These are phyloP conservation scores for Ctenochaetus hawaiiensis DNA, from an alignment of 2,797 vertebrate species.

Conservation along the genomic window DNA sequence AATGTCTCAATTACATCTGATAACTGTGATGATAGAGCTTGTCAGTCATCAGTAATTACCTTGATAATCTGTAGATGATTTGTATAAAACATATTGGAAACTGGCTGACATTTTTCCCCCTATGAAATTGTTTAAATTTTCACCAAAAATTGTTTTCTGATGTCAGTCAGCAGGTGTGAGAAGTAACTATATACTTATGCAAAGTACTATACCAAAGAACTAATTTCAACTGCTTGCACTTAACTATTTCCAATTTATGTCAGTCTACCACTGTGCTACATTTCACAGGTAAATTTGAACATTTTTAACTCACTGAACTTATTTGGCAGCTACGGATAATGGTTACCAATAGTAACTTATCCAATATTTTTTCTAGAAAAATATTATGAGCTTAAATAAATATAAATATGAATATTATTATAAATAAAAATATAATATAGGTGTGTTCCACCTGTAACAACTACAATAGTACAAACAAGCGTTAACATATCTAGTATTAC, in stretches of 20 bases:
- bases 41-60: not conserved
- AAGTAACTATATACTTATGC: not conserved
- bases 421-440: not conserved
- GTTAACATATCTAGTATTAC: not conserved
- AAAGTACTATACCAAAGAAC: rapidly evolving
- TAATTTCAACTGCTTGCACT: not conserved
- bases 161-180: not conserved
- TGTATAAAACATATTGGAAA: not conserved
- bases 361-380: not conserved
- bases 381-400: not conserved
- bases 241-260: not conserved
- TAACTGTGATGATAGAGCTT: not conserved
- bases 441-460: not conserved
- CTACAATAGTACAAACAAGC: not conserved
- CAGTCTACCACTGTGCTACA: not conserved
- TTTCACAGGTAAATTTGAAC: not conserved
- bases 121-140: not conserved
- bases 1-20: not conserved
- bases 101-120: not conserved
- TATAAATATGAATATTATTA: not conserved
- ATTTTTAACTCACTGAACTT: not conserved
- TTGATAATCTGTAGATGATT: not conserved
- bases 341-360: not conserved
- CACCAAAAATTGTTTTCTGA: not conserved
- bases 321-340: not conserved